Conservation (phyloP, 2,797 vertebrate species). For the Decapterus maruadsi region DNA sequence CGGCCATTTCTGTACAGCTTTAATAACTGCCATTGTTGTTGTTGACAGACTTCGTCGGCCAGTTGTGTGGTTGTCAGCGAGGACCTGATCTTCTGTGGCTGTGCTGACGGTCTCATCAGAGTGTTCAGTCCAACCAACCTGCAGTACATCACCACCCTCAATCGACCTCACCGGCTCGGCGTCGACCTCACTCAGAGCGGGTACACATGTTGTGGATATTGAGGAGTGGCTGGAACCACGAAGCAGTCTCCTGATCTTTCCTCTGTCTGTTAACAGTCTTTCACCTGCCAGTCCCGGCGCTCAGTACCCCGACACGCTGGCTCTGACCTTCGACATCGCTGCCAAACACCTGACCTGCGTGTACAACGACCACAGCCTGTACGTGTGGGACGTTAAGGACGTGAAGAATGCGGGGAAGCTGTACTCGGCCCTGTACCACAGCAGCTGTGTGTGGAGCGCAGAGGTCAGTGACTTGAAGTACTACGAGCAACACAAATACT, state of each 20-base stretch:
- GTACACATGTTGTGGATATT: conserved; percentile 6
- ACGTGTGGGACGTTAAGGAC: conserved; percentile 89
- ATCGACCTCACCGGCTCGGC: conserved; percentile 88
- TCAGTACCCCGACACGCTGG: conserved; percentile 87
- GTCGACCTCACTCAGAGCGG: conserved; percentile 80
- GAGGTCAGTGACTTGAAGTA: conserved; percentile 83
- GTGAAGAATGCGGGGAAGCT: conserved; percentile 80
- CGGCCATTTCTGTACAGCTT: too few species aligned
- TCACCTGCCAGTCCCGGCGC: conserved; percentile 65
- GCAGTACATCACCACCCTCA: conserved; percentile 86
- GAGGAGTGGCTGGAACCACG: not conserved
- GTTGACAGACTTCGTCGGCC: conserved; percentile 74
- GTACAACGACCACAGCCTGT: conserved; percentile 94
- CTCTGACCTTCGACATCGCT: conserved; percentile 86
- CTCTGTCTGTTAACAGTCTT: conserved; percentile 29
- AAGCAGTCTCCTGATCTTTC: not conserved
- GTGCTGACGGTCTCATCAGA: conserved; percentile 87
- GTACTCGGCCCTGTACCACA: conserved; percentile 92
- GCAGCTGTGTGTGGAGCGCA: conserved; percentile 90
- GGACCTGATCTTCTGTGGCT: conserved; percentile 90
- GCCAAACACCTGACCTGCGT: conserved; percentile 86
- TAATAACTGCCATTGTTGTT: not conserved
- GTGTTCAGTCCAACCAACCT: conserved; percentile 86
- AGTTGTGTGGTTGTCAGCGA: conserved; percentile 85
- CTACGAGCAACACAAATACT: not conserved